Evolutionary conservation across 2,113 vertebrate species (phyloP), one percentile per base, ranked within the genome.

Genomic region (Ovis canadensis): DNA sequence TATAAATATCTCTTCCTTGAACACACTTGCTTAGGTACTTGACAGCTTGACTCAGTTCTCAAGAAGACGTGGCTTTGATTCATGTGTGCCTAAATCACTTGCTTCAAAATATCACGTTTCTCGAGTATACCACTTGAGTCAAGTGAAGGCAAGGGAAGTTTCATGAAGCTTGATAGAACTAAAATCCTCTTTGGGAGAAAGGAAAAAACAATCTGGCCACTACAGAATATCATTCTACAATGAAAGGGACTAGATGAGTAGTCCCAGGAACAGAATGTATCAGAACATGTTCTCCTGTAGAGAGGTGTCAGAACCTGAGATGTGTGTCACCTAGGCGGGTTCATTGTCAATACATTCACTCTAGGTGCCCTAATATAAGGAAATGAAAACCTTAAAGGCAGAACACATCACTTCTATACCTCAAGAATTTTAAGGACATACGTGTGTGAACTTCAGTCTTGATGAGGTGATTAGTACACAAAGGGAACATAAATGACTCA

Each of bases 111-210:
- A 88, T 50, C 77, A 45, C 5, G 0, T 27, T 92, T 81, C 40
- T 94, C 43, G 88, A 92, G n/a, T 71, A 81, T 19, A 29, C 21
- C 78, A n/a, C 55, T 83, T 55, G 27, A 57, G 21, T 88, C n/a
- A 88, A 80, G 45, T 48, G 59, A 92, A 92, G 45, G 31, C 74
- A 60, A 64, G 27, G 67, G 81, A 83, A 17, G 45, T 62, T 62
- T 59, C 40, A 94, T 33, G 33, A 7, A 45, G 50, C 77, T 94
- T 36, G 4, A 80, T 67, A 52, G 62, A 97, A 92, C 43, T 74
- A 62, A 96, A 92, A 92, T 85, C 54, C n/a, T 96, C 87, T 86
- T 55, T 94, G 36, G 48, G 48, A 91, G 89, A 77, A 45, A 92
- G 40, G 31, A n/a, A 84, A 81, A 93, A 81, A 83, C 90, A n/a